Evolutionary conservation across 2,797 vertebrate genomes (phyloP).

Genomic region (Myripristis murdjan): DNA sequence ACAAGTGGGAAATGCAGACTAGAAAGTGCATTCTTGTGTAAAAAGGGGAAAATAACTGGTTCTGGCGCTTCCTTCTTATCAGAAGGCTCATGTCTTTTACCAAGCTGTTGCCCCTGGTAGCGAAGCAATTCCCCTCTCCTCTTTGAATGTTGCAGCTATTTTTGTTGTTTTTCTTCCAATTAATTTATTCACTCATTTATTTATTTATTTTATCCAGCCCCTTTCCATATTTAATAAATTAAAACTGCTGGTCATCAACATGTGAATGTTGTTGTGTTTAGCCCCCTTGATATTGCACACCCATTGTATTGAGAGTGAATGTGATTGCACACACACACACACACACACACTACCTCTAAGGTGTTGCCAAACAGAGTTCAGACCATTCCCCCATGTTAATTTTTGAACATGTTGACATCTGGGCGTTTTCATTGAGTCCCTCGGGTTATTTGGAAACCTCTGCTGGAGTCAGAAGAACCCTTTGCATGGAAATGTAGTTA

Average conservation of each 20-base stretch:
- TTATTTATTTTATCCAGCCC: slow-evolving; percentile 24
- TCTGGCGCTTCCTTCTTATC: slow-evolving; percentile 47
- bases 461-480: slow-evolving; percentile 74
- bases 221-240: slow-evolving; percentile 56
- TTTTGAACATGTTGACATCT: slow-evolving; percentile 72
- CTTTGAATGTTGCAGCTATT: slow-evolving; percentile 45
- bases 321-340: slow-evolving; percentile 39
- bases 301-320: slow-evolving; percentile 17
- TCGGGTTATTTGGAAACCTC: slow-evolving; percentile 82
- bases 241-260: slow-evolving; percentile 53
- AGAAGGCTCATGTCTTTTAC: slow-evolving; percentile 44
- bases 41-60: slow-evolving; percentile 50
- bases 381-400: slow-evolving; percentile 61
- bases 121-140: slow-evolving; percentile 54
- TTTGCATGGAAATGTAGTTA: slow-evolving; percentile 79
- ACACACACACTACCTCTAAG: slow-evolving; percentile 21
- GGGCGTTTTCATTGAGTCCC: slow-evolving; percentile 71
- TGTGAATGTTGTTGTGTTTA: slow-evolving; percentile 11
- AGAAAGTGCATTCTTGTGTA: slow-evolving; percentile 16
- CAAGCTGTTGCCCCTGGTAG: slow-evolving; percentile 52
- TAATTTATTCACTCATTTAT: slow-evolving; percentile 29
- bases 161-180: slow-evolving; percentile 50
- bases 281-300: slow-evolving; percentile 46
- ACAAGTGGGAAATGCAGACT: slow-evolving; percentile 15
- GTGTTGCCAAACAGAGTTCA: slow-evolving; percentile 51